phyloP scores from a whole-genome alignment of 2,797 vertebrate genomes.

The Margarornis squamiger region DNA sequence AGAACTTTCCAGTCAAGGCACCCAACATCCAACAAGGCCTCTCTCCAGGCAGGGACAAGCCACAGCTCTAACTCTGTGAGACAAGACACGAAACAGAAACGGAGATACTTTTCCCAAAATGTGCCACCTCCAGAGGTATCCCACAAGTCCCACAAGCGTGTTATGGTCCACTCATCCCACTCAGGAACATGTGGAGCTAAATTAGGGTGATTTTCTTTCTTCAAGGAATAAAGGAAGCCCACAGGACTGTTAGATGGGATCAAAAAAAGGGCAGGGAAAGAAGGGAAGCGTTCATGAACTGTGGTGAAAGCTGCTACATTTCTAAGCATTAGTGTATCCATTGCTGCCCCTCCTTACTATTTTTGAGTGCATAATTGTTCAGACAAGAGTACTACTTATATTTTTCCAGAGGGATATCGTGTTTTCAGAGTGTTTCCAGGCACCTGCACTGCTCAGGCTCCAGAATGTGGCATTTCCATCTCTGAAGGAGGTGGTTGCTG shows the following conservation, averaged over 20 bases:
- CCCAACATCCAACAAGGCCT: background rate
- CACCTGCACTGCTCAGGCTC: background rate
- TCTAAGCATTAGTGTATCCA: background rate
- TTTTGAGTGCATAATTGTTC: slow-evolving; percentile 1
- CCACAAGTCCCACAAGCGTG: accelerated
- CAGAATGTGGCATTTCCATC: background rate
- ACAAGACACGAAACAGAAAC: background rate
- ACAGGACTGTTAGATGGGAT: background rate
- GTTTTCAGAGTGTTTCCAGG: slow-evolving; percentile 35
- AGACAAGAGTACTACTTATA: background rate
- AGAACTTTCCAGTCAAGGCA: background rate
- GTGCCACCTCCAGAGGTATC: background rate
- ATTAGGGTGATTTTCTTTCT: background rate
- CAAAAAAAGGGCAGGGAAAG: background rate
- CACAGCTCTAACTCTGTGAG: background rate
- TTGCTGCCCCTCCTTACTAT: background rate
- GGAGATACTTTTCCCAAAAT: background rate
- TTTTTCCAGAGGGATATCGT: background rate
- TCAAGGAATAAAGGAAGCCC: background rate
- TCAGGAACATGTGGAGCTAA: background rate
- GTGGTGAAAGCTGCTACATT: background rate
- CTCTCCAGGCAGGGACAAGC: background rate
- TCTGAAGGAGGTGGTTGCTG: background rate
- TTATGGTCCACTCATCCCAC: background rate
- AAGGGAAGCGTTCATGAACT: background rate